Base-by-base conservation (phyloP, 1,140 invertebrate species). In the Cyclina sinensis region DNA sequence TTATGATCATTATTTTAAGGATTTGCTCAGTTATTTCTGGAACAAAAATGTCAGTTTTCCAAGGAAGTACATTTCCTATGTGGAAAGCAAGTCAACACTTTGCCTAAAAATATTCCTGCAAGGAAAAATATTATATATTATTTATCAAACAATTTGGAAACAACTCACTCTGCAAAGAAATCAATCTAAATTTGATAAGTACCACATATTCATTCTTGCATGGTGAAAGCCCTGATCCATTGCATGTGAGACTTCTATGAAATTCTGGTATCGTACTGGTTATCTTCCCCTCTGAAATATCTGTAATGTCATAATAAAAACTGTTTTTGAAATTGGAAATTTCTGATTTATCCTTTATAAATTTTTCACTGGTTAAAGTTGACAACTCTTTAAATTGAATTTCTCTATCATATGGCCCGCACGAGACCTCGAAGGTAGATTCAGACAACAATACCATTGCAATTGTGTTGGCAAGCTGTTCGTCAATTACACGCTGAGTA, bases 161-260 rank as follows among this genome's bases (percentile, higher is more conserved):
- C 5, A 62, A 62, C 9, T 18, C 14, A 27, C 4, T 24, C 57
- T 62, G 57, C 24, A 62, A 62, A 27, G 14, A 62, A 62, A 62
- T 57, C 7, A 3, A n/a, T n/a, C 24, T 27, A 62, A 62, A 62
- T 11, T 4, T 27, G 27, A n/a, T 62, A 62, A 27, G 14, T 62
- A 62, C 57, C 57, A 5, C 27, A n/a, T n/a, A 27, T n/a, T 62
- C 57, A 62, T 62, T 9, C 24, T 62, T 5, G 57, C 46, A 30
- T 78, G 74, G 74, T 78, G 74, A 78, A 78, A 78, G 74, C 46
- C 74, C 48, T 78, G 27, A 27, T 32, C 74, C 74, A 54, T 51
- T 30, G 32, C 74, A 78, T 32, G 74, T 78, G 5, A 78, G 30
- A 78, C 46, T 51, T 54, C 74, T 78, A 1, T 54, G 30, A 35